These are phyloP conservation scores for Clostera curtula DNA, from an alignment of 2,888 invertebrate species.

Conservation along the genomic window DNA sequence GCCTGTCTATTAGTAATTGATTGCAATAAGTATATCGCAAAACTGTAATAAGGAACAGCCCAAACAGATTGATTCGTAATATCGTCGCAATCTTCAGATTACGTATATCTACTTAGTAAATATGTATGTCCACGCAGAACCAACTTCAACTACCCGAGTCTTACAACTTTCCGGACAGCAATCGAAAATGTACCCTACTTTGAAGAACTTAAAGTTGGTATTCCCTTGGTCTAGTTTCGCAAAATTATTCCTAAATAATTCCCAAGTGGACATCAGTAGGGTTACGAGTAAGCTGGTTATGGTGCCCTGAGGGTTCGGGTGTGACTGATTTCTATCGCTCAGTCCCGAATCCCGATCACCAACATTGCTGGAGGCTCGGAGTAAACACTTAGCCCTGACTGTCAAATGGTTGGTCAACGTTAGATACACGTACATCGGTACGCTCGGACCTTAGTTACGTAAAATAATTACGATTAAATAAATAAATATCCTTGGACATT, in stretches of 20 bases:
- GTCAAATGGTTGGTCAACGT: too few relatives aligned
- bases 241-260: slow-evolving; percentile 36
- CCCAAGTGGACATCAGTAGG: slow-evolving; percentile 28
- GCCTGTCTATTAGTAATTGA: too few relatives aligned
- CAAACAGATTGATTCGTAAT: slow-evolving; percentile 22
- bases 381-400: too few relatives aligned
- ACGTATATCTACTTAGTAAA: slow-evolving; percentile 23
- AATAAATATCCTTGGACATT: too few relatives aligned
- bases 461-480: too few relatives aligned
- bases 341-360: slow-evolving; percentile 27
- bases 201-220: slow-evolving; percentile 10
- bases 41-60: slow-evolving; percentile 9
- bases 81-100: slow-evolving; percentile 20
- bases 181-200: slow-evolving; percentile 8
- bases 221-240: slow-evolving; percentile 4
- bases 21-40: slow-evolving; percentile 4
- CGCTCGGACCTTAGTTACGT: too few relatives aligned
- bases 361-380: slow-evolving; percentile 21
- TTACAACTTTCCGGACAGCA: slow-evolving; percentile 1
- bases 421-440: too few relatives aligned
- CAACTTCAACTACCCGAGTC: slow-evolving; percentile 23
- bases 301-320: slow-evolving; percentile 31
- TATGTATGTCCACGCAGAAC: slow-evolving; percentile 26
- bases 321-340: slow-evolving; percentile 37
- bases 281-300: slow-evolving; percentile 35